Percentiles rank a stretch among this genome's conserved stretches.
These are phyloP conservation scores for Knipowitschia caucasica DNA, from an alignment of 2,797 vertebrate species.

Conservation along the genomic window DNA sequence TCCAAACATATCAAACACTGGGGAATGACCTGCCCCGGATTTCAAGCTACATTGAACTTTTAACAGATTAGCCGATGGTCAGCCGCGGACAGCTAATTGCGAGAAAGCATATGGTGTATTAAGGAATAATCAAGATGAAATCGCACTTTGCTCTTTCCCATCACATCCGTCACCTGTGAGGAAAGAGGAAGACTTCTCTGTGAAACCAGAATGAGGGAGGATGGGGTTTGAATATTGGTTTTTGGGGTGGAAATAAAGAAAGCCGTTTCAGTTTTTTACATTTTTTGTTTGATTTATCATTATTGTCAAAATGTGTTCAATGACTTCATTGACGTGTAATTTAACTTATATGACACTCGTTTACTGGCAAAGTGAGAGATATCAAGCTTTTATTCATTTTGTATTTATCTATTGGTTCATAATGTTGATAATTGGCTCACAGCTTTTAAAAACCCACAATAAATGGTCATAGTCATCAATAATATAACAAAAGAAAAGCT, in stretches of 20 bases:
- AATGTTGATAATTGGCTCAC: too few species aligned
- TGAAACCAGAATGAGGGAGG: constrained; percentile 7
- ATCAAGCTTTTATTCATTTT: too few species aligned
- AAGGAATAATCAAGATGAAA: constrained; percentile 79
- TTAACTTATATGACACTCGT: too few species aligned
- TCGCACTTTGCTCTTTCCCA: constrained; percentile 57
- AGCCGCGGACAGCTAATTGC: constrained; percentile 76
- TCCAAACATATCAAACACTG: constrained; percentile 72
- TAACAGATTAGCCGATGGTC: constrained; percentile 78
- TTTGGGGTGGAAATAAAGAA: not conserved
- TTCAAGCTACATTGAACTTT: constrained; percentile 78
- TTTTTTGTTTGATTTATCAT: constrained; percentile 10
- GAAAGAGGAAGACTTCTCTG: constrained; percentile 28
- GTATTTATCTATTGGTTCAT: too few species aligned
- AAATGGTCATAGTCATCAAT: too few species aligned
- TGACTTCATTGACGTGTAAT: too few species aligned
- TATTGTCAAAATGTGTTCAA: too few species aligned
- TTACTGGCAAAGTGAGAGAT: too few species aligned
- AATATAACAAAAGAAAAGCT: too few species aligned
- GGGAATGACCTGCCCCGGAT: constrained; percentile 78
- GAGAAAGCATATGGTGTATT: constrained; percentile 74
- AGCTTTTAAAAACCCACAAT: too few species aligned
- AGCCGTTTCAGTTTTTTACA: not conserved
- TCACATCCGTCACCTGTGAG: constrained; percentile 66
- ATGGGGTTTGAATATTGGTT: constrained; percentile 1